Evolutionary conservation across 2,113 vertebrate species (phyloP), one percentile per base, ranked within the genome.

Genomic region (Periophthalmus modestus): DNA sequence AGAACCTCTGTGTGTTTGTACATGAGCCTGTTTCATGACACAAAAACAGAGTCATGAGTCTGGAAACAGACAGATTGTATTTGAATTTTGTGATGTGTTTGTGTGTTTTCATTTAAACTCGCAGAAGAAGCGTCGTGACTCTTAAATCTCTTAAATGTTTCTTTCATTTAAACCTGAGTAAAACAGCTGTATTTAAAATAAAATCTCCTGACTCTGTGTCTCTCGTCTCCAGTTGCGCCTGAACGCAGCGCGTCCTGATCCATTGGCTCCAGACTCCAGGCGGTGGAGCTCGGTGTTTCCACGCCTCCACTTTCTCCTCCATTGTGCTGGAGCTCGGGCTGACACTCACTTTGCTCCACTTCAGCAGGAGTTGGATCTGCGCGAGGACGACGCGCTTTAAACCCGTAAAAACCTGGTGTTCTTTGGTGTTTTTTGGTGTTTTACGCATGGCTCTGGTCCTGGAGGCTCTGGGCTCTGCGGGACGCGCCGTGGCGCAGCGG

Each of bases 241-340:
- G 83, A 87, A 85, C n/a, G 78, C 84, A 57, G 21, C 85, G 55
- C 5, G 34, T 43, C 89, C 88, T 23, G 88, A 86, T 91, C 90
- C 93, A 83, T 82, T 79, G 77, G 82, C n/a, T 77, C 66, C 62
- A 6, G 66, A 72, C 82, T 83, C 78, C 81, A 74, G 81, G 85
- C 80, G 90, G 81, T 62, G 39, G 89, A 91, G 84, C 86, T 88
- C 90, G 19, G 79, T 11, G 67, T 86, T 90, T 87, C 84, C 88
- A 86, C 92, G 89, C 87, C 92, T 87, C 85, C 61, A 80, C 91
- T 92, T 88, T 90, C 88, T 83, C 88, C 90, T 83, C 92, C 87
- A 92, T 93, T 93, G 94, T 94, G 93, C 92, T 85, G 89, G 88
- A 82, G 88, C 93, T 93, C 83, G 77, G 85, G 83, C 87, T 72